A percentile compares a stretch with the other conserved stretches of the same genome.
Conservation (phyloP, 2,888 invertebrate species). For the Caradrina clavipalpis region DNA sequence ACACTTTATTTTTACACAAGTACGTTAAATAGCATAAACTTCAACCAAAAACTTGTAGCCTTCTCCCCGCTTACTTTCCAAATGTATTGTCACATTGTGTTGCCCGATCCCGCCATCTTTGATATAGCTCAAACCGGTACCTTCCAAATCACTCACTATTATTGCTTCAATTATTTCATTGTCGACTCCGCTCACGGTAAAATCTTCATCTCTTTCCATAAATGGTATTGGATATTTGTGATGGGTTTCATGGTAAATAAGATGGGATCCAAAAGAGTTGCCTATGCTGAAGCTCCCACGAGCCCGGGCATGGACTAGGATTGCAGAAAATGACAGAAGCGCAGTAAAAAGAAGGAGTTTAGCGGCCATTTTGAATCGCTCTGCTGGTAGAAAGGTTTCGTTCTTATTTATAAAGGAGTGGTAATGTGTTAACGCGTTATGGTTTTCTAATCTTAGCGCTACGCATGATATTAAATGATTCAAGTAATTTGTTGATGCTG, state of each 20-base stretch:
- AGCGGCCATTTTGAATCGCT: constrained; percentile 40
- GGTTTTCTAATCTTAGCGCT: constrained; percentile 23
- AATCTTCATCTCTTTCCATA: constrained; percentile 55
- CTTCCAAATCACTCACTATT: constrained; percentile 63
- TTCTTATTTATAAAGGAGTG: constrained; percentile 14
- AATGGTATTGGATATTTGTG: constrained; percentile 60
- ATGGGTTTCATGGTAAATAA: constrained; percentile 64
- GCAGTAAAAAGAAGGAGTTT: constrained; percentile 37
- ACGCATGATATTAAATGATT: constrained; percentile 9
- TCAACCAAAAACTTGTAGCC: constrained; percentile 70
- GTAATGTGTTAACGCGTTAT: constrained; percentile 29
- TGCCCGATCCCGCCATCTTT: constrained; percentile 66
- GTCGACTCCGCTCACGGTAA: constrained; percentile 42
- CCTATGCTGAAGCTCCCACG: constrained; percentile 42
- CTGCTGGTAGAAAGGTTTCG: neutral
- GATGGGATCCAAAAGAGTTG: constrained; percentile 42
- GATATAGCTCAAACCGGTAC: constrained; percentile 64
- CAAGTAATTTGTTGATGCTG: constrained; percentile 15
- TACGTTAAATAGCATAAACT: constrained; percentile 62
- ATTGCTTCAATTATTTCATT: constrained; percentile 61
- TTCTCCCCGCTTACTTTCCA: constrained; percentile 60
- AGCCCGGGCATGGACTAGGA: constrained; percentile 9
- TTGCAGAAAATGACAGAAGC: constrained; percentile 24
- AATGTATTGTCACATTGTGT: constrained; percentile 62
- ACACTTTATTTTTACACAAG: constrained; percentile 16